These are phyloP conservation scores for Fratercula arctica DNA, from an alignment of 2,797 vertebrate species.

Conservation along the genomic window DNA sequence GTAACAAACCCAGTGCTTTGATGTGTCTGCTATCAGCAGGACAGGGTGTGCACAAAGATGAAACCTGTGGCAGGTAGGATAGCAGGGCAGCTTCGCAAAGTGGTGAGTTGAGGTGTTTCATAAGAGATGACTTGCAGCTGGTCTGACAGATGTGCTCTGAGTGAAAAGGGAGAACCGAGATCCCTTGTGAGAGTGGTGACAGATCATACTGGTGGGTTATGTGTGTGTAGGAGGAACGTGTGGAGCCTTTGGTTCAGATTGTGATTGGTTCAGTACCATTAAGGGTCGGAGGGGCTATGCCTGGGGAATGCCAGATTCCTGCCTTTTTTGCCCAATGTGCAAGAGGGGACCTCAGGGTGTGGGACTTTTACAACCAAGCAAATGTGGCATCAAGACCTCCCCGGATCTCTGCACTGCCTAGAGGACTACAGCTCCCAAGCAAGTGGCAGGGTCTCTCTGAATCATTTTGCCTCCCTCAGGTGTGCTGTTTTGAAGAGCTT, in stretches of 20 bases:
- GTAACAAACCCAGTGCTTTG: background rate
- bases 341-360: background rate
- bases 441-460: background rate
- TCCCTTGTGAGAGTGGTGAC: background rate
- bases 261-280: background rate
- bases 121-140: background rate
- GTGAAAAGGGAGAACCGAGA: background rate
- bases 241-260: background rate
- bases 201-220: accelerated
- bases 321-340: background rate
- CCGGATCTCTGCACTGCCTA: accelerated
- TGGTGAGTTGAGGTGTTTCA: background rate
- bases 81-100: background rate
- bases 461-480: background rate
- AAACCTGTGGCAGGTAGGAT: background rate
- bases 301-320: background rate
- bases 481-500: background rate
- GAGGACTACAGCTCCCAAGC: background rate
- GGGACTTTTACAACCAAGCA: background rate
- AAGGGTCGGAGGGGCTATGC: background rate
- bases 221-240: accelerated
- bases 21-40: background rate
- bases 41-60: background rate
- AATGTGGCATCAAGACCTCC: background rate
- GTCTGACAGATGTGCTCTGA: background rate